Evolutionary conservation across 2,888 invertebrate species (phyloP).

Genomic region (Glaucopsyche alexis): DNA sequence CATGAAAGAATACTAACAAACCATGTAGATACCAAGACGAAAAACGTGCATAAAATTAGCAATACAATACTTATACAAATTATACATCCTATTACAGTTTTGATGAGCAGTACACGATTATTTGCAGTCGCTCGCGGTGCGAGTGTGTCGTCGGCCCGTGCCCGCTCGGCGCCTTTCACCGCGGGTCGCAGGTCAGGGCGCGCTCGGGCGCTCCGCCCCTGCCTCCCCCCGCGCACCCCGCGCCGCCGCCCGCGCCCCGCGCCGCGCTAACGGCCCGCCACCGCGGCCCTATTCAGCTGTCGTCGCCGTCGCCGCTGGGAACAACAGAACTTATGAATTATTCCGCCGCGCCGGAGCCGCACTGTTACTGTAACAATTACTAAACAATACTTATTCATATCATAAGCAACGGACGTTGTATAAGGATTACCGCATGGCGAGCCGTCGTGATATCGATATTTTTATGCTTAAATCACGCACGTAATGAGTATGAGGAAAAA

Average conservation of each 20-base stretch:
- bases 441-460: slow-evolving; percentile 26
- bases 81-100: slow-evolving; percentile 38
- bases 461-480: neutral
- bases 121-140: slow-evolving; percentile 56
- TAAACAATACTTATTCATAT: slow-evolving; percentile 72
- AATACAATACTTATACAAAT: neutral
- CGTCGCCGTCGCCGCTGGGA: slow-evolving; percentile 66
- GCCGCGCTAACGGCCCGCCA: slow-evolving; percentile 62
- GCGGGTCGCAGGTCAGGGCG: slow-evolving; percentile 79
- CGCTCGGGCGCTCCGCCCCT: slow-evolving; percentile 78
- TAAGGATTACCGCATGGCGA: slow-evolving; percentile 35
- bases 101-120: slow-evolving; percentile 55
- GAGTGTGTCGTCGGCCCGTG: slow-evolving; percentile 62
- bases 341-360: slow-evolving; percentile 57
- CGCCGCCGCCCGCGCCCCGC: slow-evolving; percentile 42
- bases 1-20: neutral
- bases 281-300: slow-evolving; percentile 77
- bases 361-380: slow-evolving; percentile 72
- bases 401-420: slow-evolving; percentile 68
- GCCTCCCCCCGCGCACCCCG: slow-evolving; percentile 44
- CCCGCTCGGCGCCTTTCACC: slow-evolving; percentile 76
- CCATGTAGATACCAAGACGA: too few species aligned
- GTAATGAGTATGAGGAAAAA: slow-evolving; percentile 6
- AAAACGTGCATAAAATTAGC: slow-evolving; percentile 7
- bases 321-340: slow-evolving; percentile 74